phyloP scores from a whole-genome alignment of 2,888 invertebrate species.

The Sesamia inferens region DNA sequence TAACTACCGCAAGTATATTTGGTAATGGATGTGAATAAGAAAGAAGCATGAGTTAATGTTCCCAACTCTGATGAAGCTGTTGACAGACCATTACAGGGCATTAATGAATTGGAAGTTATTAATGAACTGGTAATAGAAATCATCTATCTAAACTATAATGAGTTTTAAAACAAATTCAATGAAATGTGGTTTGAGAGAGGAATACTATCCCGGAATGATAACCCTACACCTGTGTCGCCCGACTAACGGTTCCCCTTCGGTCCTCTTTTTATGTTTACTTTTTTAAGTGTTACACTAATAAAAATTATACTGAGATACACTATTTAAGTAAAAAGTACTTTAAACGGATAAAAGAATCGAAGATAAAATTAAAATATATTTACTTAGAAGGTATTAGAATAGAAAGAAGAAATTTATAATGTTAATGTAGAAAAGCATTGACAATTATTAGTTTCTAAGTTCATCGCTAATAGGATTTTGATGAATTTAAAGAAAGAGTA shows the following conservation, averaged over 20 bases:
- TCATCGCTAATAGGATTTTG: not conserved
- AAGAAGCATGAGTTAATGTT: slow-evolving; percentile 57
- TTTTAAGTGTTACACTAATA: slow-evolving; percentile 66
- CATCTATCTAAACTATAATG: slow-evolving; percentile 17
- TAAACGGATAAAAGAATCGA: slow-evolving; percentile 29
- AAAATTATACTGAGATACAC: slow-evolving; percentile 17
- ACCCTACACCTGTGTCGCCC: slow-evolving; percentile 70
- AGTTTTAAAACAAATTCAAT: slow-evolving; percentile 39
- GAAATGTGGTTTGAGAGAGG: slow-evolving; percentile 56
- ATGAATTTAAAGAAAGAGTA: not conserved
- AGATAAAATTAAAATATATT: slow-evolving; percentile 25
- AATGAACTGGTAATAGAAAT: slow-evolving; percentile 19
- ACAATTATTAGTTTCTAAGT: not conserved
- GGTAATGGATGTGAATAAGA: slow-evolving; percentile 76
- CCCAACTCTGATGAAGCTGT: slow-evolving; percentile 40
- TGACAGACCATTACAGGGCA: slow-evolving; percentile 9
- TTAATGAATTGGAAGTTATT: slow-evolving; percentile 31
- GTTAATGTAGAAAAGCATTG: not conserved
- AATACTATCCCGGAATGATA: slow-evolving; percentile 63
- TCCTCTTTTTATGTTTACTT: slow-evolving; percentile 70
- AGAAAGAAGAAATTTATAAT: slow-evolving; percentile 6
- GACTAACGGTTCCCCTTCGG: slow-evolving; percentile 71
- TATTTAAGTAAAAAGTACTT: slow-evolving; percentile 41
- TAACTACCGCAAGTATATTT: slow-evolving; percentile 80
- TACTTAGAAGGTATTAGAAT: slow-evolving; percentile 15